Base-by-base conservation (phyloP, 2,797 vertebrate species). In the Pseudochirops corinnae region DNA sequence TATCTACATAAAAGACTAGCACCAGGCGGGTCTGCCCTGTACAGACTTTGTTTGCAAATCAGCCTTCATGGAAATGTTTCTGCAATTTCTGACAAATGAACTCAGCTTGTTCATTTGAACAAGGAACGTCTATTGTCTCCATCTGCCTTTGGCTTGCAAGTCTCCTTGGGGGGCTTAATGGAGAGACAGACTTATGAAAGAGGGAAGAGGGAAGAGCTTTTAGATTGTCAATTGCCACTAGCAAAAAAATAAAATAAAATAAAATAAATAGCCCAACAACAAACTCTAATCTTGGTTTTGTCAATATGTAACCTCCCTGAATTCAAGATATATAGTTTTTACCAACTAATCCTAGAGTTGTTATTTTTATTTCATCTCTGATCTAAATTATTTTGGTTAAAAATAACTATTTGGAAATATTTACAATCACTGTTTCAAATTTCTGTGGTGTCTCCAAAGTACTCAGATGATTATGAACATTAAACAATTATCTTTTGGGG, bases 281-380 rank as follows among this genome's bases (percentile, higher is more conserved):
- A 90, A 95, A 56, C 94, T 91, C 58, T 97, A 96, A 94, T 94
- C 50, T 96, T 53, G 50, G 95, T 98, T 95, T 93, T 96, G 94
- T 62, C 93, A 57, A 97, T 97, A 94, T 97, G 16, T 97, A 97
- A 96, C 55, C 57, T 94, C 13, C 90, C 98, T 96, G 95, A 94
- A 2, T 95, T 96, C 93, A 98, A 97, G 92, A 94, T 94, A 97
- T 98, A 94, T 94, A 98, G 97, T 98, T 98, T 98, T 98, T 97
- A 98, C 97, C 95, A 95, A 95, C 53, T 91, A 91, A 97, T 96
- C 96, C 96, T 98, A 97, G 96, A 97, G 96, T 97, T 97, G 93
- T 98, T 98, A 97, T 98, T 98, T 98, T 98, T 98, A 98, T 98
- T 98, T 98, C 97, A 98, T 98, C 97, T 97, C 94, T 97, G 82